Evolutionary conservation across 1,140 invertebrate species (phyloP).

Genomic region (Platyscapa corneri): DNA sequence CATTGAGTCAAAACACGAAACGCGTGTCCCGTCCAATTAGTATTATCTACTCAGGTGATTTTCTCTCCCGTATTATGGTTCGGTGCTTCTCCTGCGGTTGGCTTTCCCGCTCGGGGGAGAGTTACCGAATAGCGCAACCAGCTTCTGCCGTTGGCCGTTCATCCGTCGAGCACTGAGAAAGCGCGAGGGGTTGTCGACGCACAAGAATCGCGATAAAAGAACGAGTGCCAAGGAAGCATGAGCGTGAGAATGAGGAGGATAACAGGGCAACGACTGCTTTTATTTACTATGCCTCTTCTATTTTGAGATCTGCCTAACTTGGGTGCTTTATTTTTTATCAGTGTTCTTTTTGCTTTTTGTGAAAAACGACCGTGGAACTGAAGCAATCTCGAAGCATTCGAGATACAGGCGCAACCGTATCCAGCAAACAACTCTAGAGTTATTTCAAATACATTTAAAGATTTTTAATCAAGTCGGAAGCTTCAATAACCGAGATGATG

Average conservation of each 20-base stretch:
- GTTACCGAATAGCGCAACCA: not conserved
- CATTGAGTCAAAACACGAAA: constrained; percentile 15
- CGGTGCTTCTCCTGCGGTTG: not conserved
- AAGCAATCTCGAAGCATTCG: no score
- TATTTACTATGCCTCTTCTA: no score
- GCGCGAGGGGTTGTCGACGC: not conserved
- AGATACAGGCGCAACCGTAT: not conserved
- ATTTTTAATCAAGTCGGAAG: not conserved
- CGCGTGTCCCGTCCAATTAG: constrained; percentile 49
- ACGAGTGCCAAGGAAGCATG: no score
- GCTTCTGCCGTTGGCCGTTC: not conserved
- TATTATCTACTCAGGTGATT: constrained; percentile 41
- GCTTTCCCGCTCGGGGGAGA: not conserved
- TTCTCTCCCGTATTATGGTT: not conserved
- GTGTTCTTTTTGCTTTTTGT: no score
- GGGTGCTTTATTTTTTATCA: no score
- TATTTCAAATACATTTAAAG: no score
- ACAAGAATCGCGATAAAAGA: no score
- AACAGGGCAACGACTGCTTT: no score
- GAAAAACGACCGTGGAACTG: no score
- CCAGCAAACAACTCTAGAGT: no score
- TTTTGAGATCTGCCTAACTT: no score
- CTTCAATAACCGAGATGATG: not conserved
- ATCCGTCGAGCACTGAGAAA: not conserved
- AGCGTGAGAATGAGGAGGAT: not conserved